Evolutionary conservation across 2,113 vertebrate species (phyloP).

Genomic region (Propithecus coquereli): DNA sequence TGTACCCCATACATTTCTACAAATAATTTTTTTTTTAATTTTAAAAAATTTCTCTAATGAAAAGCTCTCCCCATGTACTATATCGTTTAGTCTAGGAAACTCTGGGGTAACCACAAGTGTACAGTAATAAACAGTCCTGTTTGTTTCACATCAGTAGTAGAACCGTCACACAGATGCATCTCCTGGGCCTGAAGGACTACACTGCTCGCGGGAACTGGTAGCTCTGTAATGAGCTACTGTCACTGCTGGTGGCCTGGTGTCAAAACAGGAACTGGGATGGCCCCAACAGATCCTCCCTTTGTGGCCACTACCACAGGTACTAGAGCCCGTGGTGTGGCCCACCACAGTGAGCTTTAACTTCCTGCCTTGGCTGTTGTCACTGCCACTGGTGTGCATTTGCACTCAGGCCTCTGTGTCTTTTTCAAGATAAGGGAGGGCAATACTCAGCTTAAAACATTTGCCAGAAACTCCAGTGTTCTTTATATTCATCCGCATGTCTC

Average conservation of each 20-base stretch:
- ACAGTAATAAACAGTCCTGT: background rate
- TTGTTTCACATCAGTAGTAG: accelerated
- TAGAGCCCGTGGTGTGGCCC: accelerated
- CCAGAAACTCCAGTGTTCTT: background rate
- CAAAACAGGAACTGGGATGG: background rate
- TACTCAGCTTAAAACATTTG: background rate
- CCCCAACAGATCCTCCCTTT: background rate
- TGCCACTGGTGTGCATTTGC: background rate
- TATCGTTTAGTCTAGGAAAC: background rate
- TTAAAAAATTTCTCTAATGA: background rate
- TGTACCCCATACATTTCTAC: too few relatives aligned
- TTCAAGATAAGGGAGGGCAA: background rate
- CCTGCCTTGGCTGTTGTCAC: background rate
- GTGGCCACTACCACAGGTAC: too few relatives aligned
- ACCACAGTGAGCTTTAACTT: background rate
- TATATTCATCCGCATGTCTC: background rate
- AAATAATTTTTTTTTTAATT: too few relatives aligned
- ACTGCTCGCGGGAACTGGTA: background rate
- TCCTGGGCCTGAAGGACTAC: background rate
- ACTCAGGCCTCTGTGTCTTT: background rate
- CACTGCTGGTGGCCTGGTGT: background rate
- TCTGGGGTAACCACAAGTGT: background rate
- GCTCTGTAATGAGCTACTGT: accelerated
- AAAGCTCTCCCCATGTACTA: background rate
- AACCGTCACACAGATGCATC: background rate